Percentiles rank a stretch among this genome's conserved stretches.
Conservation (phyloP, 2,113 vertebrate genomes). For the Leiothrix lutea region DNA sequence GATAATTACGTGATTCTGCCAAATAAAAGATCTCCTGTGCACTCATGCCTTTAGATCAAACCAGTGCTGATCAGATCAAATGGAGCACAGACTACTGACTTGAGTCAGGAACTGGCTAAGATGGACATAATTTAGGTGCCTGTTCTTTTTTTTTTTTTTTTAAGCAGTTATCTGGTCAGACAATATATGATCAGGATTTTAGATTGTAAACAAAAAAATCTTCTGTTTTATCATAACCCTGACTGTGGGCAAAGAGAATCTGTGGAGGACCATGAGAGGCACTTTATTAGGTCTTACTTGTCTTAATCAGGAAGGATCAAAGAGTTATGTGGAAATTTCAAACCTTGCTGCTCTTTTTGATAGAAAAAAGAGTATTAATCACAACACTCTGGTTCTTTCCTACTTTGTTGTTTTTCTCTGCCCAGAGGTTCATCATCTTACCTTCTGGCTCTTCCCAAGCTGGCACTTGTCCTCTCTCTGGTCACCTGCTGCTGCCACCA, state of each 20-base stretch:
- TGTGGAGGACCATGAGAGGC: not conserved
- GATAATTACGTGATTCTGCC: not conserved
- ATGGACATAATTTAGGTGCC: not conserved
- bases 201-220: not conserved
- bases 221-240: not conserved
- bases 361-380: not conserved
- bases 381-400: accelerated
- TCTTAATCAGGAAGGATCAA: not conserved
- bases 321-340: not conserved
- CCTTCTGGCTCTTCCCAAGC: not conserved
- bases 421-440: not conserved
- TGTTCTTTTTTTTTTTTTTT: not conserved
- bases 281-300: accelerated
- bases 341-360: not conserved
- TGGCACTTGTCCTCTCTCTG: not conserved
- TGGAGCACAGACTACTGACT: not conserved
- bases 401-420: not conserved
- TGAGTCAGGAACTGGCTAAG: not conserved
- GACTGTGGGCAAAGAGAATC: not conserved
- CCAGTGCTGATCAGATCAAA: not conserved
- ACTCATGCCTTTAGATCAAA: not conserved
- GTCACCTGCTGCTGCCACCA: not conserved
- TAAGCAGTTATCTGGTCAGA: not conserved
- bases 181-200: not conserved
- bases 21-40: not conserved